Conservation (phyloP, 2,113 vertebrate genomes). For the Colaptes auratus region DNA sequence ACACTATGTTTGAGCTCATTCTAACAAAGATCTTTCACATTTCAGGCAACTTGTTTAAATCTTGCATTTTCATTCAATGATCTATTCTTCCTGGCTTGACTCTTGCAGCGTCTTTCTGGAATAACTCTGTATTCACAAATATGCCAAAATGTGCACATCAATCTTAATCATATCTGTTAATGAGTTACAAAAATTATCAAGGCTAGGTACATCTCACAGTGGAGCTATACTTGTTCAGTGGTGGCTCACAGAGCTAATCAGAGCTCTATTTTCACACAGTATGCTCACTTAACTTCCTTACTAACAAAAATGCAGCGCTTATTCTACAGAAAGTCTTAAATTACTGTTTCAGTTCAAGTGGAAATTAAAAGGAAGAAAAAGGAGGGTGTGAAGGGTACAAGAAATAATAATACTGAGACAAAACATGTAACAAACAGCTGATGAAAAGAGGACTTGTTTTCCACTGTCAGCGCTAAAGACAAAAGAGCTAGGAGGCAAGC, state of each 20-base stretch:
- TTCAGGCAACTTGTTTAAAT: neutral
- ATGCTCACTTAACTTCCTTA: constrained; percentile 3
- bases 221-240: neutral
- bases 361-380: neutral
- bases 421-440: neutral
- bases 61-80: neutral
- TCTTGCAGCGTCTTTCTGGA: neutral
- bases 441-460: constrained; percentile 6
- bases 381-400: neutral
- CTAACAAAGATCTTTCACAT: neutral
- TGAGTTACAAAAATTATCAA: neutral
- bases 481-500: neutral
- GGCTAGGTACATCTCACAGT: neutral
- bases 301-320: neutral
- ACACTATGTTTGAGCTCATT: neutral
- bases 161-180: neutral
- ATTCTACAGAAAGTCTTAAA: constrained; percentile 24
- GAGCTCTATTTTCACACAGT: neutral
- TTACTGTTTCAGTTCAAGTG: neutral
- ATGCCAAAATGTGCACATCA: neutral
- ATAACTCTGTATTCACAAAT: neutral
- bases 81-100: neutral
- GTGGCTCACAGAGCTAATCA: neutral
- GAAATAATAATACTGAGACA: neutral
- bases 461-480: neutral